phyloP scores from a whole-genome alignment of 2,113 vertebrate species.

The Calonectris borealis region DNA sequence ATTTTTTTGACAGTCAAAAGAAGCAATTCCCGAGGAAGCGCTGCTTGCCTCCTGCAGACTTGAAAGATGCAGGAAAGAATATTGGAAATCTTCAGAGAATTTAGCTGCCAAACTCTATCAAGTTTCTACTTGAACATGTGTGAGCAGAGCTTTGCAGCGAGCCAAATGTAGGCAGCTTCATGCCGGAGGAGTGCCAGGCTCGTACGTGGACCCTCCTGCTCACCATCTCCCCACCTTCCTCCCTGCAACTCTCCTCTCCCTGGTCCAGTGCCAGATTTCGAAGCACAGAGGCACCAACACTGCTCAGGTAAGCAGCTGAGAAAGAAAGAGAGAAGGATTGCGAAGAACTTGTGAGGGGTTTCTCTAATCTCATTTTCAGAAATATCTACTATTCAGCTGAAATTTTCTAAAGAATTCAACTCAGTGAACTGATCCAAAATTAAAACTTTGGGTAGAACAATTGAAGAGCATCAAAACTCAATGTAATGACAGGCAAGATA shows the following conservation, averaged over 20 bases:
- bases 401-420: background rate
- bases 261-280: background rate
- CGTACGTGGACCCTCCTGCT: background rate
- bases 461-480: background rate
- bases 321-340: background rate
- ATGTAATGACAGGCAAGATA: background rate
- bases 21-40: background rate
- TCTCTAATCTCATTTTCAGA: background rate
- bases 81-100: background rate
- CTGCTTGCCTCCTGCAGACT: background rate
- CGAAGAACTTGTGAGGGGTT: background rate
- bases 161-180: background rate
- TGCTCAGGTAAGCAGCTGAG: background rate
- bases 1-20: background rate
- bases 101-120: background rate
- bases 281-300: background rate
- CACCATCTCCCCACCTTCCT: background rate
- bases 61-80: background rate
- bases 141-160: background rate
- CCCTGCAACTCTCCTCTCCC: background rate
- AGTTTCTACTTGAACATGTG: background rate
- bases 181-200: background rate
- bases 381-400: background rate
- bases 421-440: background rate
- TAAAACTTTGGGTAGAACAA: background rate